Evolutionary conservation across 2,797 vertebrate species (phyloP).

Genomic region (Onychomys arenicola): DNA sequence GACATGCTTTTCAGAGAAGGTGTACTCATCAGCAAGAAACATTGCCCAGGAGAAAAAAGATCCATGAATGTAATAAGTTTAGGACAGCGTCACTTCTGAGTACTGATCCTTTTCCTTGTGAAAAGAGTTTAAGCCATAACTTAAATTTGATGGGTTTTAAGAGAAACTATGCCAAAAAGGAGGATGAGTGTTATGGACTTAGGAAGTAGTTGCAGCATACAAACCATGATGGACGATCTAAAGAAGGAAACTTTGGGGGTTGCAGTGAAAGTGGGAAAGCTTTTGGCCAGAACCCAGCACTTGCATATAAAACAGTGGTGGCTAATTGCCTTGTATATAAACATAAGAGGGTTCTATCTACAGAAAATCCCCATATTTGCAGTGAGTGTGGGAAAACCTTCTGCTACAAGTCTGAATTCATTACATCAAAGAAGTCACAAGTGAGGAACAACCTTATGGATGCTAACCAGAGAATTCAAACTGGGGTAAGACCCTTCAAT

Average conservation of each 20-base stretch:
- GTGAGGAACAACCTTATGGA: slow-evolving; percentile 72
- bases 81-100: slow-evolving; percentile 66
- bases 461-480: slow-evolving; percentile 76
- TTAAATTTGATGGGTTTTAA: slow-evolving; percentile 61
- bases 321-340: slow-evolving; percentile 41
- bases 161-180: slow-evolving; percentile 48
- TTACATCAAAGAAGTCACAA: slow-evolving; percentile 77
- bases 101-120: slow-evolving; percentile 58
- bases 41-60: slow-evolving; percentile 20
- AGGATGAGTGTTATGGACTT: slow-evolving; percentile 20
- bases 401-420: slow-evolving; percentile 78
- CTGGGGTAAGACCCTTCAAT: slow-evolving; percentile 74
- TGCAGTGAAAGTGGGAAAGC: slow-evolving; percentile 68
- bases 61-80: slow-evolving; percentile 28
- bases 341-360: slow-evolving; percentile 58
- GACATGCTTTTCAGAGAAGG: slow-evolving; percentile 45
- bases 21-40: slow-evolving; percentile 47
- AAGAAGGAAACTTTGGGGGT: slow-evolving; percentile 60
- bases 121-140: slow-evolving; percentile 32
- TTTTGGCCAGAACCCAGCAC: slow-evolving; percentile 57
- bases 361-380: slow-evolving; percentile 63
- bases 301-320: slow-evolving; percentile 44
- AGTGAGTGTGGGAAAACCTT: slow-evolving; percentile 75
- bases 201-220: slow-evolving; percentile 52
- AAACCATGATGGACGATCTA: slow-evolving; percentile 47